phyloP scores from a whole-genome alignment of 1,140 invertebrate species.

The Arion vulgaris region DNA sequence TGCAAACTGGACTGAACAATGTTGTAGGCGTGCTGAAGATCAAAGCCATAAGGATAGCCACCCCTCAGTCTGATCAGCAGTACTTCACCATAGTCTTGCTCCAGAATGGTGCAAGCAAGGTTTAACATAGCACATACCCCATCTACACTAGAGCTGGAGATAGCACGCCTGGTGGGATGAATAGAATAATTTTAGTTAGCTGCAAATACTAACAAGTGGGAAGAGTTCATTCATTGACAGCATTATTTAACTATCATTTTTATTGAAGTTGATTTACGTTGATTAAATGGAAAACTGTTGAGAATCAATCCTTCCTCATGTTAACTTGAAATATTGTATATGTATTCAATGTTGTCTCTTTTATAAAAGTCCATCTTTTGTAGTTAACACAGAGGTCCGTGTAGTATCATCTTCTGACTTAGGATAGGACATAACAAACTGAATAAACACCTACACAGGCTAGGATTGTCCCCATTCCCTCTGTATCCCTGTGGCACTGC shows the following conservation, averaged over 20 bases:
- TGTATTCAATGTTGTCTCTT: no score
- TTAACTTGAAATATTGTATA: no score
- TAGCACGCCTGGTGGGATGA: conserved; percentile 81
- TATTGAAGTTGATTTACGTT: neutral
- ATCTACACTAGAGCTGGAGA: conserved; percentile 92
- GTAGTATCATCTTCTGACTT: no score
- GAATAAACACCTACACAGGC: no score
- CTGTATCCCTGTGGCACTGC: no score
- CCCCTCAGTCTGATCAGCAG: conserved; percentile 83
- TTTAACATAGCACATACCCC: conserved; percentile 97
- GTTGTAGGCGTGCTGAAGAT: conserved; percentile 75
- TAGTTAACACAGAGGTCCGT: no score
- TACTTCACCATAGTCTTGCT: conserved; percentile 87
- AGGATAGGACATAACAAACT: no score
- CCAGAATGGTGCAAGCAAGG: conserved; percentile 89
- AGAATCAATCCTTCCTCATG: no score
- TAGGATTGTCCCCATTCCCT: no score
- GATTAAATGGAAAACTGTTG: no score
- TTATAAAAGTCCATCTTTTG: no score
- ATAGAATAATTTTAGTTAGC: neutral
- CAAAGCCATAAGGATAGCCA: conserved; percentile 80
- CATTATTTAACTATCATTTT: neutral
- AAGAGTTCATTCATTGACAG: neutral
- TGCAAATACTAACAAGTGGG: neutral
- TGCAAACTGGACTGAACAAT: conserved; percentile 86